Evolutionary conservation across 2,113 vertebrate genomes (phyloP), one percentile per base, ranked within the genome.

Genomic region (Panthera uncia): DNA sequence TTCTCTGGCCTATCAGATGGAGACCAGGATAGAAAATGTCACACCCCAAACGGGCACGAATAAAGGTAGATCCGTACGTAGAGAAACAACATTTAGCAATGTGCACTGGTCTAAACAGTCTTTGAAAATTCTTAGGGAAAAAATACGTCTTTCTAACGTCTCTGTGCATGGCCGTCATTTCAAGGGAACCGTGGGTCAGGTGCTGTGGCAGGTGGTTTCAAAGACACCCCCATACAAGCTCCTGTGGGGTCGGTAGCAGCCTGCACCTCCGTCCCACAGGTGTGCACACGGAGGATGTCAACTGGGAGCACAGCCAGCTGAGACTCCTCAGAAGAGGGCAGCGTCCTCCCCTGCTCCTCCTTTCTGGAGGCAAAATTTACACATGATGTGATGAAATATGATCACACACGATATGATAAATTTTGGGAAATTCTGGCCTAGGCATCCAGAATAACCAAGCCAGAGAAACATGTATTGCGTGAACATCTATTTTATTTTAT

Each of bases 121-220:
- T 45, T 74, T 63, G 78, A 69, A n/a, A 45, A 36, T 52, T 52
- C 41, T 69, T 36, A 33, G 38, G 48, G 57, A 66, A 41, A 23
- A 91, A 90, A 73, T 23, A 41, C 23, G 36, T 91, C 55, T 38
- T 38, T n/a, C 57, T 48, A 27, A 80, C 29, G 19, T 73, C 45
- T 80, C 7, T 45, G 52, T 5, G 41, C 11, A 12, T 0, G 0
- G 55, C 27, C 12, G 0, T 38, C 36, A 19, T 12, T 45, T 11
- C 45, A 31, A 55, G 29, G 31, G 48, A 38, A 50, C 23, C 4
- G 33, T 63, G 73, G 16, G 45, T 27, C n/a, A 23, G 7, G 66
- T 69, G 33, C 48, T 2, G 1, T 11, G 78, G 25, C 19, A 50
- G 33, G 38, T n/a, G 65, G 16, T 61, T 71, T 78, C 50, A 78